A percentile compares a stretch with the other conserved stretches of the same genome.
Evolutionary conservation across 2,888 invertebrate species (phyloP).

Genomic region (Steromphala cineraria): DNA sequence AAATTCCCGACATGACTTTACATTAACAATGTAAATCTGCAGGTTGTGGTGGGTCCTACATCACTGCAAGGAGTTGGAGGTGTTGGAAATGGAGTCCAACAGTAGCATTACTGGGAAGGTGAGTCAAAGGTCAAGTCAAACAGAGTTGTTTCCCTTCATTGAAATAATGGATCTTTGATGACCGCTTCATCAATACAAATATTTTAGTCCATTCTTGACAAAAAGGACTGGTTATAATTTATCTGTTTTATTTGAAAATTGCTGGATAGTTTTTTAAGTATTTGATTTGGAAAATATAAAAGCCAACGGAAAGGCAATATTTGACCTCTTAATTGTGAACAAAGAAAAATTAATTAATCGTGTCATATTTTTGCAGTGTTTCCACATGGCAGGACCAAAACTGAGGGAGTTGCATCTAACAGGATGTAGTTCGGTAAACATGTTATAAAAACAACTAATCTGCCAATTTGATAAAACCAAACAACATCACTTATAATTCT

Average conservation of each 20-base stretch:
- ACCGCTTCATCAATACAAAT: too few relatives aligned
- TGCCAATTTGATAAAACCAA: too few relatives aligned
- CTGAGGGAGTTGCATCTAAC: conserved; percentile 16
- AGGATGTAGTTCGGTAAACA: conserved; percentile 25
- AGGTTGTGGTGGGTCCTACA: conserved; percentile 34
- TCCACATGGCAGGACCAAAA: conserved; percentile 26
- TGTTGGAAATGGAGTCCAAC: conserved; percentile 25
- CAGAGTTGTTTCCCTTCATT: neutral
- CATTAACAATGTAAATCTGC: neutral
- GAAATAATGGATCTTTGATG: neutral
- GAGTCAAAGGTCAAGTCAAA: neutral
- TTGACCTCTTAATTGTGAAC: neutral
- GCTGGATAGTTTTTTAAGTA: too few relatives aligned
- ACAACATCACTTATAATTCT: too few relatives aligned
- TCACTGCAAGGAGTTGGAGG: conserved; percentile 25
- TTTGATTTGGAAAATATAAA: too few relatives aligned
- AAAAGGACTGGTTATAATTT: too few relatives aligned
- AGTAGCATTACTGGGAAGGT: conserved; percentile 30
- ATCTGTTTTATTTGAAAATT: too few relatives aligned
- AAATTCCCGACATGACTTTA: too few relatives aligned
- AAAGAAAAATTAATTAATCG: neutral
- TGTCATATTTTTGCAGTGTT: conserved; percentile 26
- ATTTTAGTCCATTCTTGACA: too few relatives aligned
- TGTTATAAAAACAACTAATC: too few relatives aligned
- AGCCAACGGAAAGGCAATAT: neutral